Conservation (phyloP, 2,888 invertebrate species). For the Psylliodes chrysocephalus region DNA sequence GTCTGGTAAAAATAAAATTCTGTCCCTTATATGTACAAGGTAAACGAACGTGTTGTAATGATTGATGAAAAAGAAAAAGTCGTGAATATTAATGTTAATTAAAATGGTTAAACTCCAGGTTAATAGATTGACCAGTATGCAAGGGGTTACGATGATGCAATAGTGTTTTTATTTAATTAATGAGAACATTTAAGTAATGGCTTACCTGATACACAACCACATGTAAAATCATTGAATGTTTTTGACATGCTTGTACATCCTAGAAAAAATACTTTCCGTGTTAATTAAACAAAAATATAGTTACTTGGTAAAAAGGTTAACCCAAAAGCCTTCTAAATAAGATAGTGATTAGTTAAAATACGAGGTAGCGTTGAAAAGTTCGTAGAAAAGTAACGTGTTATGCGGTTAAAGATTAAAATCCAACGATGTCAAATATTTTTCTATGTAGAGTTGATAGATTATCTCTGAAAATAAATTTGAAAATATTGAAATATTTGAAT, state of each 20-base stretch:
- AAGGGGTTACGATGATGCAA: slow-evolving; percentile 18
- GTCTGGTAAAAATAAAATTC: not conserved
- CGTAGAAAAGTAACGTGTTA: no score
- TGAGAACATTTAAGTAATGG: slow-evolving; percentile 8
- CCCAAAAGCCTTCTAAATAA: slow-evolving; percentile 10
- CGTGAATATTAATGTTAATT: not conserved
- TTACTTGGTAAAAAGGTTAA: slow-evolving; percentile 19
- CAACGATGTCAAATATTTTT: no score
- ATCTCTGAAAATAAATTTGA: no score
- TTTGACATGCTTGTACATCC: slow-evolving; percentile 39
- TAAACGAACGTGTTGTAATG: not conserved
- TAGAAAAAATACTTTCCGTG: slow-evolving; percentile 37
- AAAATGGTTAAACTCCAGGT: slow-evolving; percentile 19
- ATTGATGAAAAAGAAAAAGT: not conserved
- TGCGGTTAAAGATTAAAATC: no score
- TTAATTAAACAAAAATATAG: slow-evolving; percentile 10
- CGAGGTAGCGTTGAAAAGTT: no score
- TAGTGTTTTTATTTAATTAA: not conserved
- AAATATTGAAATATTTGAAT: no score
- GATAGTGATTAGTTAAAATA: not conserved
- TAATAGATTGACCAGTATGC: slow-evolving; percentile 37
- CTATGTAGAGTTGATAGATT: no score
- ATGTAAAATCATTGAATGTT: slow-evolving; percentile 38
- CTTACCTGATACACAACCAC: slow-evolving; percentile 42
- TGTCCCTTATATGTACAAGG: not conserved